Evolutionary conservation across 1,140 invertebrate genomes (phyloP), one percentile per base, ranked within the genome.

Genomic region (Monochamus saltuarius): DNA sequence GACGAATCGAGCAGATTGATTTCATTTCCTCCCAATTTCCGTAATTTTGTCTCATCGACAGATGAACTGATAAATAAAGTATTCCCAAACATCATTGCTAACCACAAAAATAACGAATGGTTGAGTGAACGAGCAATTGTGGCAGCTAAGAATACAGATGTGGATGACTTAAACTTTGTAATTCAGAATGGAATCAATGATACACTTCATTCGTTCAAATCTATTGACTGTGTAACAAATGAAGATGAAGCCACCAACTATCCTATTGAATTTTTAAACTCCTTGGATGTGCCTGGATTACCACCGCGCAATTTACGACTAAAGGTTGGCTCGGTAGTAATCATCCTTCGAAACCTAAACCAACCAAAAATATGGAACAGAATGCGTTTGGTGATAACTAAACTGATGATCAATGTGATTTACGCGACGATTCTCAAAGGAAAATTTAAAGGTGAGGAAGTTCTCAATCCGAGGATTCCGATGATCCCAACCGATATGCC

Each of bases 391-490:
- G 22, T 29, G 2, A n/a, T n/a, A n/a, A n/a, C n/a, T n/a, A n/a
- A n/a, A n/a, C n/a, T n/a, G n/a, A n/a, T n/a, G n/a, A n/a, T n/a
- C n/a, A n/a, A n/a, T n/a, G n/a, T n/a, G n/a, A n/a, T n/a, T n/a
- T n/a, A n/a, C n/a, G n/a, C n/a, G n/a, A 79, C 69, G 43, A 78
- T 82, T 56, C 49, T 80, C 19, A 74, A 56, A 54, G 75, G 74
- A 56, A 71, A 70, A 51, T 75, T 64, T 60, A 58, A 58, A 50
- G 72, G 63, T 58, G 69, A 72, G 71, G 40, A 59, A 57, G 65
- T 74, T 54, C 64, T 69, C 13, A 72, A 73, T 59, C 73, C 72
- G 17, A 53, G 71, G 36, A 75, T 75, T 11, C 71, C 71, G 4
- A 52, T 73, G 51, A 73, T 71, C 17, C 39, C 7, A 7, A 3